A percentile compares a stretch with the other conserved stretches of the same genome.
Evolutionary conservation across 2,113 vertebrate species (phyloP).

Genomic region (Prochilodus magdalenae): DNA sequence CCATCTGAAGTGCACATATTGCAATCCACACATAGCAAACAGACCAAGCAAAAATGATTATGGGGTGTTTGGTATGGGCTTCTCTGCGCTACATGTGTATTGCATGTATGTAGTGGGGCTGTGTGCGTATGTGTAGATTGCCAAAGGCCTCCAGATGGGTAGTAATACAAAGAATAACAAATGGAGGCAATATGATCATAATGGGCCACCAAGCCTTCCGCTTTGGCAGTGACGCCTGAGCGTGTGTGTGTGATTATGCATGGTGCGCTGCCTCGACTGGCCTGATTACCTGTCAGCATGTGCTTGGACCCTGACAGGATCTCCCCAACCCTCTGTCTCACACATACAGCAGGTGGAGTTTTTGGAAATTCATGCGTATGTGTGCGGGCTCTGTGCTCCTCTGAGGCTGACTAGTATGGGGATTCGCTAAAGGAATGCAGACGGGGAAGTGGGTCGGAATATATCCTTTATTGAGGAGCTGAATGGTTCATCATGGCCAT

Average conservation of each 20-base stretch:
- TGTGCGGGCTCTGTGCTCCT: conserved; percentile 24
- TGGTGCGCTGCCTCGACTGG: conserved; percentile 66
- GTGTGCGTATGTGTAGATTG: conserved; percentile 44
- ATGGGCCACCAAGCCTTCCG: conserved; percentile 59
- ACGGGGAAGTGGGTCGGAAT: conserved; percentile 39
- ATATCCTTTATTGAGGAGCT: conserved; percentile 43
- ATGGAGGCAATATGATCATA: conserved; percentile 61
- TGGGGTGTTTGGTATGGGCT: background rate
- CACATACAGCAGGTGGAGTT: conserved; percentile 42
- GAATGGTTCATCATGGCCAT: conserved; percentile 41
- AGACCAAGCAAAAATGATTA: background rate
- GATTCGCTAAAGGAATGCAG: conserved; percentile 32
- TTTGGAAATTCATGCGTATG: conserved; percentile 35
- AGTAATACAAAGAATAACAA: conserved; percentile 62
- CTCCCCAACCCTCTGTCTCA: background rate
- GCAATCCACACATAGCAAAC: background rate
- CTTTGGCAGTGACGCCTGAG: conserved; percentile 67
- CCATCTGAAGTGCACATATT: conserved; percentile 1
- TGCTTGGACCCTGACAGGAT: conserved; percentile 64
- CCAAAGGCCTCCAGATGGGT: conserved; percentile 51
- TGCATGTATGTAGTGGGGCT: conserved; percentile 31
- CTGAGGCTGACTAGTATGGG: conserved; percentile 38
- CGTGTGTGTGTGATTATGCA: conserved; percentile 67
- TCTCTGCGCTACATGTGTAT: background rate
- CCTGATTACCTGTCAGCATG: conserved; percentile 80